Base-by-base conservation (phyloP, 2,113 vertebrate genomes). In the Chamaea fasciata region DNA sequence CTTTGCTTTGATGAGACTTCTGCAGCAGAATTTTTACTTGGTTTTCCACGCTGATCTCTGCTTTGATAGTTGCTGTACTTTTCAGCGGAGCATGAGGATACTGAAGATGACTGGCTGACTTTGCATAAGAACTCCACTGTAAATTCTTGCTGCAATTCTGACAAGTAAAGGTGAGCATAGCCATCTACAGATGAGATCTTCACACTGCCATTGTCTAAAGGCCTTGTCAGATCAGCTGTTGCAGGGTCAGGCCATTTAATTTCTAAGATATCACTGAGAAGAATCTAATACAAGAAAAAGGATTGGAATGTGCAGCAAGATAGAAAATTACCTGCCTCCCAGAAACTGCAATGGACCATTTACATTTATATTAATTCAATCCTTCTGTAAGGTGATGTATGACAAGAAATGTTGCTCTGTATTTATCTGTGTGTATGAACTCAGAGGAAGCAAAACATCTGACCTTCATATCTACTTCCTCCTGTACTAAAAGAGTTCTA, bases 71-170 rank as follows among this genome's bases (percentile, higher is more conserved):
- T 85, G 35, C 39, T 94, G 15, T 57, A 94, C 64, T 86, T 97
- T 74, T 88, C 64, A 70, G 87, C 94, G 33, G 84, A 52, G 27
- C 2, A 0, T 44, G 35, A 30, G 46, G 88, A 87, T 30, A 57
- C 65, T 23, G 76, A 64, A 62, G 79, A 56, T 52, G 83, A 73
- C 57, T 97, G 97, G 94, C 99, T 99, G 65, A 98, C 97, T 95
- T 97, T 98, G 95, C 99, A 99, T 19, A 97, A 97, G 96, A 98
- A 99, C 73, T 98, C 91, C 11, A 99, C 98, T 7, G 95, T 97
- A 95, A 99, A 99, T 60, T 98, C 98, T 81, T 98, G 97, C 73
- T 97, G 98, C 13, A 97, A 97, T 63, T 97, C 94, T 27, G 98
- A 97, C 73, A 99, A 93, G 90, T 74, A 96, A 83, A 99, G 97